Evolutionary conservation across 2,888 invertebrate species (phyloP).

Genomic region (Callosobruchus maculatus): DNA sequence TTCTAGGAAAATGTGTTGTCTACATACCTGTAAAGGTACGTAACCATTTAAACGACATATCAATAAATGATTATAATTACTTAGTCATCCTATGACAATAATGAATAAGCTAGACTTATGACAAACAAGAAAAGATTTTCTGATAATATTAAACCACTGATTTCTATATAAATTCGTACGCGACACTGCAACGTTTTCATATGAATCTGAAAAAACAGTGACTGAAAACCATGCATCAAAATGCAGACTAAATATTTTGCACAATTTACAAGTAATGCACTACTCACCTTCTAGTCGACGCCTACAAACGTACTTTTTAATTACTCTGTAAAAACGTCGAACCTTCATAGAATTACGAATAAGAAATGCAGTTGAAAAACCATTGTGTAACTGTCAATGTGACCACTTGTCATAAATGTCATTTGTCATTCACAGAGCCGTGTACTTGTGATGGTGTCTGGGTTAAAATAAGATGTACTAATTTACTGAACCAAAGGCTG

Average conservation of each 20-base stretch:
- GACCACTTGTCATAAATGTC: not conserved
- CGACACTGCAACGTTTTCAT: not conserved
- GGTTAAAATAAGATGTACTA: too few species aligned
- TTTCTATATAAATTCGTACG: not conserved
- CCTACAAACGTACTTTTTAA: not conserved
- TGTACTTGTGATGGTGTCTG: too few species aligned
- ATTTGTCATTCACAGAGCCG: not conserved
- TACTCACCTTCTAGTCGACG: slow-evolving; percentile 1
- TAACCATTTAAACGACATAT: not conserved
- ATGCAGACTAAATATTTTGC: not conserved
- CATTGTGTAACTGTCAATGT: not conserved
- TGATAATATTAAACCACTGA: not conserved
- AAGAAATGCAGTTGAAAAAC: not conserved
- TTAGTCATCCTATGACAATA: not conserved
- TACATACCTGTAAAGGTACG: not conserved
- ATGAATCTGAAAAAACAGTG: slow-evolving; percentile 1
- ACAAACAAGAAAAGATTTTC: not conserved
- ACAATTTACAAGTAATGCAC: slow-evolving; percentile 1
- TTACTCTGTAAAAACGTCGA: not conserved
- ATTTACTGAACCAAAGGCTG: too few species aligned
- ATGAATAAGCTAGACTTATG: not conserved
- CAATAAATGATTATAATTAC: slow-evolving; percentile 8
- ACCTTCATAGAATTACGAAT: slow-evolving; percentile 9
- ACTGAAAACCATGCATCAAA: not conserved
- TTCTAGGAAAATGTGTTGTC: not conserved